Evolutionary conservation across 2,797 vertebrate species (phyloP), one percentile per base, ranked within the genome.

Genomic region (Ciconia nigra): DNA sequence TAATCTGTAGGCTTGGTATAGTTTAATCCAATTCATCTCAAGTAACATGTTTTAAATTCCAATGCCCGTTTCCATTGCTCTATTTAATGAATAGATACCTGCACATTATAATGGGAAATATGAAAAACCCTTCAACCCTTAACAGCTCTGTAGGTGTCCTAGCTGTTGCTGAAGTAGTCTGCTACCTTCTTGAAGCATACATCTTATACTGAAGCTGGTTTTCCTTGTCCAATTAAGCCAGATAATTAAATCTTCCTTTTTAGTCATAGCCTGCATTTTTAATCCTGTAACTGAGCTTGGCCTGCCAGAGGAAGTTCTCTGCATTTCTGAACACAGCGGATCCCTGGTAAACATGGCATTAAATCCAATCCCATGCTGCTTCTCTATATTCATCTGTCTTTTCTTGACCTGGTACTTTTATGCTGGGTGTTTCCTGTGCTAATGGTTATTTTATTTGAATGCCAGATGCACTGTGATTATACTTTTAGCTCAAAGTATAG

Each of bases 361-460:
- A 89, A 97, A 84, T 89, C 63, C 18, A 70, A 13, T 83, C 49
- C 58, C 94, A 89, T 86, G 87, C 90, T 93, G 84, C 41, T 73
- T 77, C 66, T 79, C 47, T 87, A 35, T 63, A 46, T 84, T 96
- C 10, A 10, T 92, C 69, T 91, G 54, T 83, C 55, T 83, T 83
- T 92, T 89, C 62, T 87, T 94, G 72, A 89, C 61, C 83, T 82
- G 42, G 20, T 72, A 61, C 37, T 87, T 92, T 76, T 84, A 73
- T 78, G 35, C 59, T 86, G 52, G 82, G 59, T 82, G 66, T 88
- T 92, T 94, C 79, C 59, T 86, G 31, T 93, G 85, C 62, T 82
- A 94, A 95, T 80, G 69, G 66, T 88, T 90, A 46, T 94, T 96
- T 96, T 93, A 94, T 94, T 97, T 86, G 88, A 93, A 73, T 85